Conservation (phyloP, 2,888 invertebrate species). For the Sceliomorpha sp. region DNA sequence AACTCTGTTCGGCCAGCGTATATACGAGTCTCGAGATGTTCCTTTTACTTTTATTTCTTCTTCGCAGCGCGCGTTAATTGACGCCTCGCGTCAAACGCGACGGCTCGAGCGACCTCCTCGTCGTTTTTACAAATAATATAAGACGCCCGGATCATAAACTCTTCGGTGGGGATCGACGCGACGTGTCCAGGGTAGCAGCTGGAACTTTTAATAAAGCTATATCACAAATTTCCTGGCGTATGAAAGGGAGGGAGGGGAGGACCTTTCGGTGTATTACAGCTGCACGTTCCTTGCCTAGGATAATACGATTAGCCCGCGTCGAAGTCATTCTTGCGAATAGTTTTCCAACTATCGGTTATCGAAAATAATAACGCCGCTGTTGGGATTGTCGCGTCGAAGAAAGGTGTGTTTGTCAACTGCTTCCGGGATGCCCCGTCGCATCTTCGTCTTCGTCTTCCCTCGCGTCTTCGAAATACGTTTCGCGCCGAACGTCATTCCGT, state of each 20-base stretch:
- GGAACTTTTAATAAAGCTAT: conserved; percentile 74
- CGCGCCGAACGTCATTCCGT: too few species aligned
- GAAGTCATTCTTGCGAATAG: conserved; percentile 56
- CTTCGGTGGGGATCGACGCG: conserved; percentile 51
- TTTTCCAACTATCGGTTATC: conserved; percentile 56
- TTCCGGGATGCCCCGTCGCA: too few species aligned
- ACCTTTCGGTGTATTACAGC: conserved; percentile 35
- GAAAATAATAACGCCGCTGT: conserved; percentile 26
- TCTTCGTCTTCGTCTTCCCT: too few species aligned
- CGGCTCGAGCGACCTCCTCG: conserved; percentile 10
- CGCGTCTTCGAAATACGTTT: too few species aligned
- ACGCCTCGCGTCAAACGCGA: conserved; percentile 27
- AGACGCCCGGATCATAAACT: conserved; percentile 58
- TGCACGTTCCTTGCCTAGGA: conserved; percentile 29
- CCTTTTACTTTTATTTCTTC: too few species aligned
- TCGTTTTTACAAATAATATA: conserved; percentile 41
- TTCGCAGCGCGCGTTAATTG: too few species aligned
- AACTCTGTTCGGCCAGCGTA: too few species aligned
- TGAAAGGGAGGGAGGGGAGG: conserved; percentile 49
- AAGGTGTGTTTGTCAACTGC: conserved; percentile 27
- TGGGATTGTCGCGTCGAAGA: conserved; percentile 15
- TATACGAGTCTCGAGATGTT: too few species aligned
- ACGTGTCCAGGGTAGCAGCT: conserved; percentile 66
- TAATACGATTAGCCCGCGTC: conserved; percentile 37
- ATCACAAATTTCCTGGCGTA: conserved; percentile 65